Base-by-base conservation (phyloP, 2,797 vertebrate species). In the Syncerus caffer region DNA sequence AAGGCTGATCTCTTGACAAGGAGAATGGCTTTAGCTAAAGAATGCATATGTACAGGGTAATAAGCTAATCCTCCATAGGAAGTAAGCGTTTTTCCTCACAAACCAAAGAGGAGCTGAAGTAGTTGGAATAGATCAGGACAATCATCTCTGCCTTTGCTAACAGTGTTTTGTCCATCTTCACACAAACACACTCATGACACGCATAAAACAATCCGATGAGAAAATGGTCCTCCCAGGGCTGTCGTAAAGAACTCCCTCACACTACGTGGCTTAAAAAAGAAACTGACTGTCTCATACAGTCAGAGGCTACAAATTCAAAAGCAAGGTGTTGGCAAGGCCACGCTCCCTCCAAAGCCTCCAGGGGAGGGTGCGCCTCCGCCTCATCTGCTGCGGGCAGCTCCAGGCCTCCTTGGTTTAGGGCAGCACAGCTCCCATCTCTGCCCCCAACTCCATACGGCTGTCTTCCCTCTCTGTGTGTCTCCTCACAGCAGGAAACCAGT, bases 31-130 rank as follows among this genome's bases (percentile, higher is more conserved):
- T 97, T 60, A 50, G 84, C n/a, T 71, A 80, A 87, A 93, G 79
- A 96, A 94, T 38, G 90, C 58, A 82, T 87, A 92, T 0, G 4
- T 83, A 58, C 53, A 67, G 47, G 50, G 55, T 89, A 80, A 96
- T 89, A 89, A 14, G 29, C n/a, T 86, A 96, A 94, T 89, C 89
- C 53, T 94, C 57, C 92, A 88, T 3, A 58, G 87, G 76, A 95
- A 95, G 50, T 88, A 45, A 90, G 34, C 76, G 82, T 86, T 89
- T 89, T 95, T 93, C 80, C 76, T 82, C 42, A 38, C 16, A 55
- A 97, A 80, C 79, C 92, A 67, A 86, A 97, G 93, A 93, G 94
- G 94, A 93, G 92, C 1, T 25, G 27, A 95, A 93, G 51, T 85
- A 90, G 19, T 57, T 82, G 9, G 50, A 47, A 92, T 55, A 97